These are phyloP conservation scores for Fringilla coelebs DNA, from an alignment of 2,797 vertebrate species.

Conservation along the genomic window DNA sequence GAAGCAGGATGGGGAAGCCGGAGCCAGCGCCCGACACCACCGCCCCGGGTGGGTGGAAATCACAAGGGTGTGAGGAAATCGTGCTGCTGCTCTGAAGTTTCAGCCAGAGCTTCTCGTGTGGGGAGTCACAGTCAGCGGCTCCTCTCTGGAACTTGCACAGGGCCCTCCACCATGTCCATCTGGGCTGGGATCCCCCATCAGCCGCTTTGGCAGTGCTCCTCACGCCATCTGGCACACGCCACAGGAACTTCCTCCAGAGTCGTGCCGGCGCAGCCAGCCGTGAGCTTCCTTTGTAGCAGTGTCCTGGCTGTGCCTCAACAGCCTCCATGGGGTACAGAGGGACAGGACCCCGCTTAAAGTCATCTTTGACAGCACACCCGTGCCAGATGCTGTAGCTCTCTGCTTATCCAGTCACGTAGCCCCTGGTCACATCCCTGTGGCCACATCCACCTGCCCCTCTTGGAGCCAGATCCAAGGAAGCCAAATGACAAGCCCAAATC, in stretches of 20 bases:
- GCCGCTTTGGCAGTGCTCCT: conserved; percentile 13
- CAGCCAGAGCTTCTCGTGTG: neutral
- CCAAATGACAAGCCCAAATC: neutral
- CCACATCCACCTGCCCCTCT: neutral
- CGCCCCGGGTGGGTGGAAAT: neutral
- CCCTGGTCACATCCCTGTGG: neutral
- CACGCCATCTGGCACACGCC: conserved; percentile 7
- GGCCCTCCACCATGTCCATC: conserved; percentile 14
- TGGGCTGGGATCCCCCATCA: conserved; percentile 51
- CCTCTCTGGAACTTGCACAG: neutral
- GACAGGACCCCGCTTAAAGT: neutral
- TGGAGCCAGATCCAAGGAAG: neutral
- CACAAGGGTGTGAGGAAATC: neutral
- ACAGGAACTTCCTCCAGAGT: conserved; percentile 2
- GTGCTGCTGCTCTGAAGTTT: neutral
- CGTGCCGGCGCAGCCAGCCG: neutral
- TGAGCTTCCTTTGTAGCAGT: neutral
- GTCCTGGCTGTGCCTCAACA: neutral
- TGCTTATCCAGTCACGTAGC: neutral
- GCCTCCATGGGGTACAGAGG: neutral
- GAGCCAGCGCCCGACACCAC: accelerated
- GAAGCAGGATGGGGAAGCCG: accelerated
- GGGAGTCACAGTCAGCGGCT: neutral
- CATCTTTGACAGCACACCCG: neutral
- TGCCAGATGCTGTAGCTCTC: neutral